Evolutionary conservation across 2,888 invertebrate genomes (phyloP).

Genomic region (Deilephila elpenor): DNA sequence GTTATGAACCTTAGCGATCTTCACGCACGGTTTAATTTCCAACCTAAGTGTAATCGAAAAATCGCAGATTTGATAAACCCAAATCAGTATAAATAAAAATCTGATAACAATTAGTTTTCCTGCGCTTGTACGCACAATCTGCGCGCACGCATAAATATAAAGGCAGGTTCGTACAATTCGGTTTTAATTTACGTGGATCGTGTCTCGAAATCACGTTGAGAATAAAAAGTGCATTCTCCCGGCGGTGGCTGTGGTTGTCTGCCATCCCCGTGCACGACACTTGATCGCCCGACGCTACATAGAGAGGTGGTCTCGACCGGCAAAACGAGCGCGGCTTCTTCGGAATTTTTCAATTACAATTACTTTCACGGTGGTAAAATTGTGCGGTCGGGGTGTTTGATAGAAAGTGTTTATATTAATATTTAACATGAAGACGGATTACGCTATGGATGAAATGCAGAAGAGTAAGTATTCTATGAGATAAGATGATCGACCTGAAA

Average conservation of each 20-base stretch:
- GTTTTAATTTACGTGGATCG: constrained; percentile 47
- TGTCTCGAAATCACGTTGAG: constrained; percentile 40
- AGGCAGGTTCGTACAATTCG: constrained; percentile 26
- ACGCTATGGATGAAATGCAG: constrained; percentile 82
- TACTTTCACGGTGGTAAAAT: constrained; percentile 67
- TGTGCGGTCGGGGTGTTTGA: constrained; percentile 64
- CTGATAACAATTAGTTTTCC: background rate
- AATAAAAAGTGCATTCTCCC: constrained; percentile 70
- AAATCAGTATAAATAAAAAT: background rate
- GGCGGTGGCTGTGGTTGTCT: constrained; percentile 51
- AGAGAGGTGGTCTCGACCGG: constrained; percentile 67
- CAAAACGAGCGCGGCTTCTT: constrained; percentile 43
- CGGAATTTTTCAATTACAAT: constrained; percentile 73
- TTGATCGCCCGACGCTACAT: constrained; percentile 68
- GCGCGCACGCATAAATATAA: background rate
- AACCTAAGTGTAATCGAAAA: background rate
- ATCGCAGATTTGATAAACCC: background rate
- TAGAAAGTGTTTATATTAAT: constrained; percentile 67
- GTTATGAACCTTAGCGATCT: background rate
- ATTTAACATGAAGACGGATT: constrained; percentile 81
- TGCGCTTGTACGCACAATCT: background rate
- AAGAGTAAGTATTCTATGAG: constrained; percentile 68
- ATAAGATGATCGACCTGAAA: background rate
- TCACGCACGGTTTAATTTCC: background rate
- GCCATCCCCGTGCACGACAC: constrained; percentile 67